Base-by-base conservation (phyloP, 1,140 invertebrate genomes). In the Ostrea edulis region DNA sequence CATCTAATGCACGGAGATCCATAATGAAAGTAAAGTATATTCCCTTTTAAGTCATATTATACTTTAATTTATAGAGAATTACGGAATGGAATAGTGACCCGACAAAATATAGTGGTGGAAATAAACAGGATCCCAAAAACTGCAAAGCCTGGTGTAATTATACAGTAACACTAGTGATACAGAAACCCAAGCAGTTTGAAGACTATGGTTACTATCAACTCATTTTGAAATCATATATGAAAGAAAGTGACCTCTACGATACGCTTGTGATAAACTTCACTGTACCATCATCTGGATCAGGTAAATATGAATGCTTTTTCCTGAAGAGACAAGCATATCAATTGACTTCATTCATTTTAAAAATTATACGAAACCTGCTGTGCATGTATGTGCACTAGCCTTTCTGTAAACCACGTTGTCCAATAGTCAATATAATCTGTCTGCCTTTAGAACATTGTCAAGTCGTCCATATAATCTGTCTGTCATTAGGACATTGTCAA, bases 191-290 rank as follows among this genome's bases (percentile, higher is more conserved):
- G 12, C 5, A 35, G 4, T 29, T 4, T 12, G 12, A 77, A 35
- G 68, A 77, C 29, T 77, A 35, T 77, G 68, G 68, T 14, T 35
- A 29, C 25, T 77, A 77, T 12, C 68, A 77, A 77, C 68, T 77
- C 25, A 77, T 77, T 77, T 14, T 77, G 12, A 8, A 14, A 25
- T 77, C 68, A 35, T 77, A 29, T 25, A 25, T 9, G 25, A 14
- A 8, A 29, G 22, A 77, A 77, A 35, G 68, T 14, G n/a, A 1
- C 55, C 29, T 11, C 2, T 12, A 77, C 8, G 29, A 35, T 77
- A 22, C 25, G 12, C 25, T 29, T 14, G 68, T 77, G 25, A 29
- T 77, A 29, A 77, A 77, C 17, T 29, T 77, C 5, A 77, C 68
- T 25, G 68, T 77, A 9, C 68, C 68, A 35, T 14, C 8, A 12